Percentiles rank a stretch among this genome's conserved stretches.
Conservation (phyloP, 2,888 invertebrate genomes). For the Strigamia transsilvanica region DNA sequence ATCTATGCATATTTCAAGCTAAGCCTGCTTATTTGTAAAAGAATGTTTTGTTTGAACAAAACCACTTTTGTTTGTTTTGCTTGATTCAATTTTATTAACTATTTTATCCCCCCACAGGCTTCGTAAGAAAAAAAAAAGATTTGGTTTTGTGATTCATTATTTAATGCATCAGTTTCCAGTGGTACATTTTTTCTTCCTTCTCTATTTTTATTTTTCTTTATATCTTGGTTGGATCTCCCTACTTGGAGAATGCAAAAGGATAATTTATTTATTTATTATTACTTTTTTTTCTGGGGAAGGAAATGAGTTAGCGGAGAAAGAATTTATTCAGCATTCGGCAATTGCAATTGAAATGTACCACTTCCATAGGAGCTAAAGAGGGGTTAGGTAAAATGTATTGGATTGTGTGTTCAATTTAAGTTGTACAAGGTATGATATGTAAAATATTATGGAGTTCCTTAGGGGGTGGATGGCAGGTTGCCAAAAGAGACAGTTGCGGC, state of each 20-base stretch:
- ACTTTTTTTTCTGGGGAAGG: neutral
- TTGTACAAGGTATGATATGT: slow-evolving; percentile 46
- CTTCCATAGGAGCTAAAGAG: slow-evolving; percentile 21
- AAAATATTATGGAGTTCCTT: slow-evolving; percentile 33
- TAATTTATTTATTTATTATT: neutral
- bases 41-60: no score
- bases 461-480: slow-evolving; percentile 32
- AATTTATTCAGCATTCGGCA: neutral
- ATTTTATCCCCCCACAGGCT: no score
- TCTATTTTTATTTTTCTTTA: no score
- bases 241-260: neutral
- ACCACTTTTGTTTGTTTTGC: no score
- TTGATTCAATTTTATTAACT: no score
- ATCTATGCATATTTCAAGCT: no score
- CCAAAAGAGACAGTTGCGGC: slow-evolving; percentile 38
- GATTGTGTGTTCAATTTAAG: slow-evolving; percentile 40
- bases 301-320: neutral
- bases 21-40: no score
- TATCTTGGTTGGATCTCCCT: no score
- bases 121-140: no score
- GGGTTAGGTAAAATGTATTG: slow-evolving; percentile 39
- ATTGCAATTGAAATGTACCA: slow-evolving; percentile 15
- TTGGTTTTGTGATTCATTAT: no score
- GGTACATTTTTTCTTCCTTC: no score
- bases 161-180: no score